phyloP scores from a whole-genome alignment of 2,113 vertebrate genomes.

The Chaetorhynchus papuensis region DNA sequence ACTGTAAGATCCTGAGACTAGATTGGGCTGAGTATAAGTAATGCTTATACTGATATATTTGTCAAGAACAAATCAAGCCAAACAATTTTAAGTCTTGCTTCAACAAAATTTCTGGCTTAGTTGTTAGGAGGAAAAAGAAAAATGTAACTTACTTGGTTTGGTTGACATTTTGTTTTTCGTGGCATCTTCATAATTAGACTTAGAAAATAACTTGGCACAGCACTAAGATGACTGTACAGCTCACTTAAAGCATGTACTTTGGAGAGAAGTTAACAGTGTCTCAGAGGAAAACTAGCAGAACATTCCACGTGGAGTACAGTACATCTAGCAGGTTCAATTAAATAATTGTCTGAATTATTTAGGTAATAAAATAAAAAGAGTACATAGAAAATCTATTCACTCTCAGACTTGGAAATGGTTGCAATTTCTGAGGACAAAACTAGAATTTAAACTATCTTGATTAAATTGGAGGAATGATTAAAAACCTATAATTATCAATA shows the following conservation, averaged over 20 bases:
- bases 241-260: not conserved
- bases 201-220: not conserved
- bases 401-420: not conserved
- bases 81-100: not conserved
- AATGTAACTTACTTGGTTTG: not conserved
- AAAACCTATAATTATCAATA: not conserved
- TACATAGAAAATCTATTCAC: not conserved
- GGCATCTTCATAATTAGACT: not conserved
- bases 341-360: not conserved
- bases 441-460: not conserved
- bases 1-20: not conserved
- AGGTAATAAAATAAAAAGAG: not conserved
- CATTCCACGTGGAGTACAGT: not conserved
- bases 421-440: not conserved
- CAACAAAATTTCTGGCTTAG: not conserved
- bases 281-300: not conserved
- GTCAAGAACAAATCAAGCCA: not conserved
- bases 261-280: not conserved
- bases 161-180: not conserved
- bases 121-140: not conserved
- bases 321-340: not conserved
- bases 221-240: not conserved
- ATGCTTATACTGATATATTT: not conserved
- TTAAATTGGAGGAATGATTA: not conserved
- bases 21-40: not conserved